Percentiles rank a stretch among this genome's conserved stretches.
Conservation (phyloP, 1,140 invertebrate species). For the Cyrtorhinus lividipennis region DNA sequence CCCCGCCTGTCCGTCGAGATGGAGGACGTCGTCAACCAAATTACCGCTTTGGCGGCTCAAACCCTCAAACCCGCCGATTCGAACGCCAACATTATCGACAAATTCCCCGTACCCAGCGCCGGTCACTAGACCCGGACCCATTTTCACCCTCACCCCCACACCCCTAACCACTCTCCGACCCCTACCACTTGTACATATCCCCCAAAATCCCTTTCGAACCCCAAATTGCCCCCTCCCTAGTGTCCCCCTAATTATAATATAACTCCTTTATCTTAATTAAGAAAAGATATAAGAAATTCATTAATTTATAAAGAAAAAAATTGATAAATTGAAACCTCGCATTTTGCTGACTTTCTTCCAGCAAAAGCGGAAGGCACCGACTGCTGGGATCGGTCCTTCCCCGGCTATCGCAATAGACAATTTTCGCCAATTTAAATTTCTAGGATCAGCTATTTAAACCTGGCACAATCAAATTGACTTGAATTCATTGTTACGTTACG, state of each 20-base stretch:
- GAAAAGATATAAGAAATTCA: neutral
- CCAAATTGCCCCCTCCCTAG: neutral
- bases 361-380: conserved; percentile 12
- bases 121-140: conserved; percentile 17
- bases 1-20: conserved; percentile 50
- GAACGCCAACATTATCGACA: conserved; percentile 26
- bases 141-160: neutral
- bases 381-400: conserved; percentile 14
- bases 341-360: conserved; percentile 12
- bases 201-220: neutral
- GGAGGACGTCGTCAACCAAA: conserved; percentile 70
- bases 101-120: conserved; percentile 20
- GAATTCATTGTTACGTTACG: too few relatives aligned
- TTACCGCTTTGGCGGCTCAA: conserved; percentile 55
- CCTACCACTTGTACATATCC: conserved; percentile 9
- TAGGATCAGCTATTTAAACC: neutral
- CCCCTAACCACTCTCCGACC: neutral
- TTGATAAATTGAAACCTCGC: conserved; percentile 13
- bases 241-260: neutral
- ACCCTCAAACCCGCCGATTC: conserved; percentile 23
- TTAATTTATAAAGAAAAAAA: neutral
- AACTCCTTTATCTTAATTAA: too few relatives aligned
- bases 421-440: too few relatives aligned
- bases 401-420: neutral
- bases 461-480: neutral